Evolutionary conservation across 2,113 vertebrate species (phyloP).

Genomic region (Urocynchramus pylzowi): DNA sequence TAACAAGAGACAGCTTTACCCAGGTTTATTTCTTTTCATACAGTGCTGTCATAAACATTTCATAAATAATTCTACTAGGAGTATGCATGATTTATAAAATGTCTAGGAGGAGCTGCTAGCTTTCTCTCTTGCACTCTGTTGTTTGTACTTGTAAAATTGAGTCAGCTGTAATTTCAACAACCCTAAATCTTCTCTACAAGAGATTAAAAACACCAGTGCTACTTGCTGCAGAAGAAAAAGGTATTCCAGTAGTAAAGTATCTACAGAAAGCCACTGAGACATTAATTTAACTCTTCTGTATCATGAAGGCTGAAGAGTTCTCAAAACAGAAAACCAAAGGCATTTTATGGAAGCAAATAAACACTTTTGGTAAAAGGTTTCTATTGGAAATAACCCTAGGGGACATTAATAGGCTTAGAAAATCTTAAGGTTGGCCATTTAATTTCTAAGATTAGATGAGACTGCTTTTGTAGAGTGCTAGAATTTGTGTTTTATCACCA

Average conservation of each 20-base stretch:
- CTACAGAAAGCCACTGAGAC: neutral
- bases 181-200: neutral
- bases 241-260: neutral
- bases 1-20: neutral
- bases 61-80: conserved; percentile 47
- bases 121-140: neutral
- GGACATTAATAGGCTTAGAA: neutral
- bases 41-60: conserved; percentile 42
- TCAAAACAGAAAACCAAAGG: neutral
- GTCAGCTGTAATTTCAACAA: conserved; percentile 44
- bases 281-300: neutral
- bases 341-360: neutral
- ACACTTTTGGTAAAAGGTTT: neutral
- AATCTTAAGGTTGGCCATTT: neutral
- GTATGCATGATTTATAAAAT: conserved; percentile 51
- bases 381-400: neutral
- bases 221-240: neutral
- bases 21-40: conserved; percentile 26
- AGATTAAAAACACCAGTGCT: neutral
- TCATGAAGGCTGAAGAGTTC: neutral
- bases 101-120: conserved; percentile 11
- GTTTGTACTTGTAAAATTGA: conserved; percentile 32
- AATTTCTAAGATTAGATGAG: neutral
- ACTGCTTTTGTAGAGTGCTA: neutral
- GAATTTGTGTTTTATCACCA: neutral